Evolutionary conservation across 2,113 vertebrate species (phyloP).

Genomic region (Oreochromis spilurus): DNA sequence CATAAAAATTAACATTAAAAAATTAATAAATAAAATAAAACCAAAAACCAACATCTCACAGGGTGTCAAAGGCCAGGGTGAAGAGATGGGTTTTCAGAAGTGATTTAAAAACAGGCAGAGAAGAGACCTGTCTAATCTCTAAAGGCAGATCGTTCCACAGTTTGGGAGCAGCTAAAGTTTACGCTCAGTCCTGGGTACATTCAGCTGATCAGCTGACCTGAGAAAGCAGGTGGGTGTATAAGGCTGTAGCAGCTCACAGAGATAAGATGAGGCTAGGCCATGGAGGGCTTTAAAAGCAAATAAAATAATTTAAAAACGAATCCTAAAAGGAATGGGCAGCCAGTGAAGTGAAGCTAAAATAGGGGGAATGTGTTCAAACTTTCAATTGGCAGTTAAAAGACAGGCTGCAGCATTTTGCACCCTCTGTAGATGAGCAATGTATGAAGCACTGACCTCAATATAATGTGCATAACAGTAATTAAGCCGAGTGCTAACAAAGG

Average conservation of each 20-base stretch:
- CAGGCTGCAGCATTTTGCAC: neutral
- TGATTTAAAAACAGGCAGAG: neutral
- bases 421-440: neutral
- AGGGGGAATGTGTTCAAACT: neutral
- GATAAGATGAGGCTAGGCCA: neutral
- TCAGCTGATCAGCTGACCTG: neutral
- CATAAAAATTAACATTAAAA: neutral
- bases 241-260: neutral
- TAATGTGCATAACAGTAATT: neutral
- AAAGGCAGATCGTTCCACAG: neutral
- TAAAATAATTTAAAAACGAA: neutral
- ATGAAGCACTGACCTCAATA: neutral
- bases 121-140: neutral
- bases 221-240: neutral
- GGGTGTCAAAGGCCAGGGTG: neutral
- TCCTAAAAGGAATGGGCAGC: neutral
- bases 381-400: neutral
- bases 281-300: neutral
- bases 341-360: neutral
- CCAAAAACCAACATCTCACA: neutral
- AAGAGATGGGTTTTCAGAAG: neutral
- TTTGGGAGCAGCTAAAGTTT: neutral
- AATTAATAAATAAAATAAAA: neutral
- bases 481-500: neutral
- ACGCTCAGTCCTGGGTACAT: neutral